Percentiles rank a stretch among this genome's conserved stretches.
phyloP scores from a whole-genome alignment of 2,797 vertebrate species.

The Anas bahamensis region DNA sequence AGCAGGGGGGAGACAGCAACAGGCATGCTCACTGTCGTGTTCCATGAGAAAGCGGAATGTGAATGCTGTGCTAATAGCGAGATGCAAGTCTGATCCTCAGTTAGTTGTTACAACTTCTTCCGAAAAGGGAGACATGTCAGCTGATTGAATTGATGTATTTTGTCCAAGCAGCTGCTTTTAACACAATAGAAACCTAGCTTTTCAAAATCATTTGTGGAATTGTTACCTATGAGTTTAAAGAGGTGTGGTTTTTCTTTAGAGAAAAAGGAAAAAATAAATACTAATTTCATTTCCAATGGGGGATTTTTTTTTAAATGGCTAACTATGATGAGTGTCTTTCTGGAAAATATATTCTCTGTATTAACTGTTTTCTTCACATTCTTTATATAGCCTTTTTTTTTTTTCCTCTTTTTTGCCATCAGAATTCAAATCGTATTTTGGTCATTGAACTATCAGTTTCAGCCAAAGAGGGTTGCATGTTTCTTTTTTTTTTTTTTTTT shows the following conservation, averaged over 20 bases:
- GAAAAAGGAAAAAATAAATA: not conserved
- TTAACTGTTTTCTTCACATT: not conserved
- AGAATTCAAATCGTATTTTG: not conserved
- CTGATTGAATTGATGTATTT: constrained; percentile 14
- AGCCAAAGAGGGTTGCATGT: not conserved
- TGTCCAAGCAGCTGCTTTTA: constrained; percentile 18
- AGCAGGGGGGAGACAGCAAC: constrained; percentile 22
- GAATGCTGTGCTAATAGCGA: constrained; percentile 43
- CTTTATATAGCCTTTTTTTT: not conserved
- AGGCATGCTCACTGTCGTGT: constrained; percentile 10
- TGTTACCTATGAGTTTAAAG: not conserved
- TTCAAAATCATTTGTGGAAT: not conserved
- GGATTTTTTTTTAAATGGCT: not conserved
- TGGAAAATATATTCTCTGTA: not conserved
- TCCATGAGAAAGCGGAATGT: constrained; percentile 11
- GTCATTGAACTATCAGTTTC: not conserved
- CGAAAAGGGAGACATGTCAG: not conserved
- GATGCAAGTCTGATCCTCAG: constrained; percentile 29
- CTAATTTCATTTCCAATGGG: not conserved
- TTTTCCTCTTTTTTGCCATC: not conserved
- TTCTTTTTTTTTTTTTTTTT: not conserved
- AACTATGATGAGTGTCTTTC: not conserved
- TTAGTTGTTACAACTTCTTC: constrained; percentile 12
- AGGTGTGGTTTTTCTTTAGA: not conserved
- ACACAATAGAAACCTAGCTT: not conserved